Base-by-base conservation (phyloP, 2,113 vertebrate genomes). In the Pimephales promelas region DNA sequence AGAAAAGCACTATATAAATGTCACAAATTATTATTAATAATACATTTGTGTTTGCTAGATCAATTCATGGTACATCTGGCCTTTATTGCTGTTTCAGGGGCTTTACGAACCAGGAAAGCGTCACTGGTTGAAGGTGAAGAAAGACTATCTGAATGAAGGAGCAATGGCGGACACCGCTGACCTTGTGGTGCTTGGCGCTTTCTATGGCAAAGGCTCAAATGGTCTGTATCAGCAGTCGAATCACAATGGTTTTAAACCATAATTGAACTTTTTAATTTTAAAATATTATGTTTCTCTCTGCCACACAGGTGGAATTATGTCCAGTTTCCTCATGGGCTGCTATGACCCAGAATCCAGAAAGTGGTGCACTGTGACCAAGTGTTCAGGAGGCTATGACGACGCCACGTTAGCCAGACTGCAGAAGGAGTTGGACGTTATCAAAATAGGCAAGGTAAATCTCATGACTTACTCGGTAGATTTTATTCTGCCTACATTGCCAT, bases 351-450 rank as follows among this genome's bases (percentile, higher is more conserved):
- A 94, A 81, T 95, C 95, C 3, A 96, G 94, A 87, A 97, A 97
- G 83, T 99, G 98, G 98, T 99, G 98, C 94, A 99, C 98, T 0
- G 98, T 99, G 87, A 99, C 98, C 85, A 99, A 99, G 90, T 99
- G 98, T 81, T 90, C 97, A 0, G 97, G 97, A 7, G 98, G 98
- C 87, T 97, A 97, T 0, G 98, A 99, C 0, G 98, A 99, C 0
- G 98, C 97, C 70, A 98, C 94, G 0, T 87, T 99, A 72, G 95
- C 96, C 0, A 92, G 97, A 1, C 94, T 99, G 85, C 98, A 99
- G 87, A 97, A 96, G 0, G 97, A 99, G 84, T 94, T 99, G 90
- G 97, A 99, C 52, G 94, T 99, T 92, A 94, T 99, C 90, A 99
- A 99, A 91, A 99, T 99, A 89, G 98, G 98, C 94, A 99, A 99